Percentiles rank a stretch among this genome's conserved stretches.
These are phyloP conservation scores for Oscheius sp. DNA, from an alignment of 2,888 invertebrate species.

Conservation along the genomic window DNA sequence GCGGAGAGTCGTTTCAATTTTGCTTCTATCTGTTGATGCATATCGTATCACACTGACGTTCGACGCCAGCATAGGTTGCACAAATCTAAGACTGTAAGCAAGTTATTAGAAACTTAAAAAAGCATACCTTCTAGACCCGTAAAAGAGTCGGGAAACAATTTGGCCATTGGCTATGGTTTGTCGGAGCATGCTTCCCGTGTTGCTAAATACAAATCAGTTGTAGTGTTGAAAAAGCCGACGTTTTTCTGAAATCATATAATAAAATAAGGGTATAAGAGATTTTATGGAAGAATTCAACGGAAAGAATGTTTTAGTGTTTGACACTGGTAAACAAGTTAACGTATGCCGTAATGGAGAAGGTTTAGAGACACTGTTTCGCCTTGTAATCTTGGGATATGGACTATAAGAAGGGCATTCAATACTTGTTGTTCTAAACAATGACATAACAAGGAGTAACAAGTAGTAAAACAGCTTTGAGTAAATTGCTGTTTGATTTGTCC, in stretches of 20 bases:
- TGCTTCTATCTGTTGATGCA: constrained; percentile 47
- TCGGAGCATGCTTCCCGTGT: constrained; percentile 12
- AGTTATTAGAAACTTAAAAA: background rate
- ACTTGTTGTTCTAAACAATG: too few species aligned
- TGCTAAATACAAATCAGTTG: background rate
- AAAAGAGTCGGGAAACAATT: constrained; percentile 18
- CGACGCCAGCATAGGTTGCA: constrained; percentile 13
- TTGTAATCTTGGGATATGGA: too few species aligned
- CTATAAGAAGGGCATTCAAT: too few species aligned
- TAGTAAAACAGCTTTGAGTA: too few species aligned
- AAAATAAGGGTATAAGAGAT: background rate
- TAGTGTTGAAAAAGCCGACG: background rate
- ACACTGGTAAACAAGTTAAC: too few species aligned
- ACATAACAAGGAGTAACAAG: too few species aligned
- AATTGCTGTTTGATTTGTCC: too few species aligned
- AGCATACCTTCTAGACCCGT: constrained; percentile 5
- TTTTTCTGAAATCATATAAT: background rate
- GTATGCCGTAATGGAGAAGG: too few species aligned
- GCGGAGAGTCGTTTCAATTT: constrained; percentile 63
- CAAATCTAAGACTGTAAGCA: background rate
- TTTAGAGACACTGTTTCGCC: too few species aligned
- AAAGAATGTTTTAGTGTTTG: background rate
- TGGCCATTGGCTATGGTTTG: constrained; percentile 1
- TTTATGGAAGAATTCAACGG: background rate
- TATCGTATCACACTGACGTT: constrained; percentile 3